Evolutionary conservation across 1,140 invertebrate species (phyloP).

Genomic region (Pantala flavescens): DNA sequence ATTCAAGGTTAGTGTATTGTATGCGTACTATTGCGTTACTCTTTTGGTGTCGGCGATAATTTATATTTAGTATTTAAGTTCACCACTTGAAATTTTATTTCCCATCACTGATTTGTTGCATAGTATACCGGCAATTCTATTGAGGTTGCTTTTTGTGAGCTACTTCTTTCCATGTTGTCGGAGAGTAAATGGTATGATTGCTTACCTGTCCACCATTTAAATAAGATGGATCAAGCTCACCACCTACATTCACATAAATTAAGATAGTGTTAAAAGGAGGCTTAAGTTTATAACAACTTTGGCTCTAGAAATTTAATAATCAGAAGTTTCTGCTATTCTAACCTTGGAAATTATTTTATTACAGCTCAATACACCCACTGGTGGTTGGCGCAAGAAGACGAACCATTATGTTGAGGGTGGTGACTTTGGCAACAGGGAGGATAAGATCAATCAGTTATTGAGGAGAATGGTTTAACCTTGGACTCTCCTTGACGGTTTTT

Average conservation of each 20-base stretch:
- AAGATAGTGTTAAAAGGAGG: too few relatives aligned
- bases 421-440: slow-evolving; percentile 97
- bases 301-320: too few relatives aligned
- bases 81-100: too few relatives aligned
- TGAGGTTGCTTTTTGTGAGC: slow-evolving; percentile 10
- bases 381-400: slow-evolving; percentile 98
- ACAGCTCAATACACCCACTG: slow-evolving; percentile 91
- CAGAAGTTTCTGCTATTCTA: not conserved
- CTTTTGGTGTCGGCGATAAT: too few relatives aligned
- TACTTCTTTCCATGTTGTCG: slow-evolving; percentile 21
- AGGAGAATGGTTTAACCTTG: slow-evolving; percentile 86
- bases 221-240: too few relatives aligned
- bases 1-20: slow-evolving; percentile 61
- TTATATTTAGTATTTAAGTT: too few relatives aligned
- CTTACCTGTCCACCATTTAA: not conserved
- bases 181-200: not conserved
- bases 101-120: too few relatives aligned
- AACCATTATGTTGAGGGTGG: slow-evolving; percentile 99
- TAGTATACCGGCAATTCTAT: slow-evolving; percentile 21
- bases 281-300: too few relatives aligned
- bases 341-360: slow-evolving; percentile 26
- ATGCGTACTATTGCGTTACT: too few relatives aligned
- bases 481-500: not conserved
- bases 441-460: slow-evolving; percentile 90
- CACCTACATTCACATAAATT: too few relatives aligned